Conservation (phyloP, 53 echinoderm and acorn worm species). For the Luidia sarsii region DNA sequence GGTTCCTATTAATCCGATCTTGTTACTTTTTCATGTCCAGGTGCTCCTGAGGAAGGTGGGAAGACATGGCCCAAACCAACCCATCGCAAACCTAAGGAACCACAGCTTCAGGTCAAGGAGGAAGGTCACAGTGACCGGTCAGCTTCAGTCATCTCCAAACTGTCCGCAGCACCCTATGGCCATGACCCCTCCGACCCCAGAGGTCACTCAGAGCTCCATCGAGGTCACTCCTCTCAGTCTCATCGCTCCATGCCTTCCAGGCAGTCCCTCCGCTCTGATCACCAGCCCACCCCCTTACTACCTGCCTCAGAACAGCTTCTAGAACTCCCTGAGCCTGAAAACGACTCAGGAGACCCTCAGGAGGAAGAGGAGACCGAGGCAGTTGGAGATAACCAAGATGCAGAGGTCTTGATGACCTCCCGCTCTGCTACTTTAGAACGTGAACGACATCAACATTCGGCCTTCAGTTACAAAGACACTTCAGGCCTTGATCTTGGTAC, state of each 20-base stretch:
- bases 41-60: conserved; percentile 70
- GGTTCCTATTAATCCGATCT: neutral
- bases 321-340: conserved; percentile 34
- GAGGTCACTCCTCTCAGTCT: conserved; percentile 44
- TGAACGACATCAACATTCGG: conserved; percentile 65
- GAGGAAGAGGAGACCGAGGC: conserved; percentile 40
- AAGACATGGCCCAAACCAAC: conserved; percentile 76
- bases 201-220: neutral
- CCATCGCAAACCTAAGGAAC: conserved; percentile 23
- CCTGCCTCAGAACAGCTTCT: conserved; percentile 38
- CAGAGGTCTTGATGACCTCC: conserved; percentile 68
- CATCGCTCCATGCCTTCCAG: conserved; percentile 55
- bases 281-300: conserved; percentile 32
- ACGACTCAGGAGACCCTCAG: conserved; percentile 5
- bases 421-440: conserved; percentile 66
- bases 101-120: neutral
- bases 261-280: conserved; percentile 61
- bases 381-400: conserved; percentile 42
- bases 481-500: neutral
- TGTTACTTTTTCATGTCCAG: conserved; percentile 24
- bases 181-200: conserved; percentile 25
- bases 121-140: conserved; percentile 20
- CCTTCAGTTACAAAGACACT: conserved; percentile 76
- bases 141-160: conserved; percentile 22
- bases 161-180: conserved; percentile 11